These are phyloP conservation scores for Trileptium ribeirensis DNA, from an alignment of 2,888 invertebrate species.

Conservation along the genomic window DNA sequence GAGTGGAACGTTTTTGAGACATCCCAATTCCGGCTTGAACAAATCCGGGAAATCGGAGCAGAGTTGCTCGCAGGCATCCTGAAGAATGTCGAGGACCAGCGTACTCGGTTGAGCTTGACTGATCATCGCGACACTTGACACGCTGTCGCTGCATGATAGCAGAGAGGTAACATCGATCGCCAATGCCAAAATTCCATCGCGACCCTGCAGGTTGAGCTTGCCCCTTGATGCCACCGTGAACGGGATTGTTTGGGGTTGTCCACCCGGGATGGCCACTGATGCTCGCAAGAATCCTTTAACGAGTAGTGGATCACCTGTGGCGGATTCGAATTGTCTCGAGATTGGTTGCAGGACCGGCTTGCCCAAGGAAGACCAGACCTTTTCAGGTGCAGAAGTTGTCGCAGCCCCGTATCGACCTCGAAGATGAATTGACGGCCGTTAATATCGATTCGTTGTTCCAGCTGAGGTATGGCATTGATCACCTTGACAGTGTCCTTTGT, in stretches of 20 bases:
- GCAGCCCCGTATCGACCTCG: constrained; percentile 17
- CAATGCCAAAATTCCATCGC: neutral
- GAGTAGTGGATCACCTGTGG: neutral
- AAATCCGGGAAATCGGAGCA: neutral
- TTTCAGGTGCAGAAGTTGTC: neutral
- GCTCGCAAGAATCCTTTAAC: neutral
- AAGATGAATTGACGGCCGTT: constrained; percentile 4
- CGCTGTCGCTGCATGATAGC: neutral
- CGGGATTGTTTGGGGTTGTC: neutral
- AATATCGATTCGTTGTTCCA: constrained; percentile 24
- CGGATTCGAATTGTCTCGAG: neutral
- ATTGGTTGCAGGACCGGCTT: neutral
- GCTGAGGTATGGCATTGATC: constrained; percentile 13
- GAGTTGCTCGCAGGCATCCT: neutral
- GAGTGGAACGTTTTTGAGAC: neutral
- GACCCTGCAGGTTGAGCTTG: neutral
- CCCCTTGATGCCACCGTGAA: neutral
- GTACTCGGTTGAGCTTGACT: neutral
- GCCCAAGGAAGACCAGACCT: neutral
- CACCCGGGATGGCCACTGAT: neutral
- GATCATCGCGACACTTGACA: too few relatives aligned
- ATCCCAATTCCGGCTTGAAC: neutral
- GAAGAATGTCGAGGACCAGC: neutral
- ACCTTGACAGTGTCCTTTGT: constrained; percentile 1
- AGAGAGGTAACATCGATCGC: neutral